A percentile compares a stretch with the other conserved stretches of the same genome.
Conservation (phyloP, 2,888 invertebrate species). For the Chorisops tibialis region DNA sequence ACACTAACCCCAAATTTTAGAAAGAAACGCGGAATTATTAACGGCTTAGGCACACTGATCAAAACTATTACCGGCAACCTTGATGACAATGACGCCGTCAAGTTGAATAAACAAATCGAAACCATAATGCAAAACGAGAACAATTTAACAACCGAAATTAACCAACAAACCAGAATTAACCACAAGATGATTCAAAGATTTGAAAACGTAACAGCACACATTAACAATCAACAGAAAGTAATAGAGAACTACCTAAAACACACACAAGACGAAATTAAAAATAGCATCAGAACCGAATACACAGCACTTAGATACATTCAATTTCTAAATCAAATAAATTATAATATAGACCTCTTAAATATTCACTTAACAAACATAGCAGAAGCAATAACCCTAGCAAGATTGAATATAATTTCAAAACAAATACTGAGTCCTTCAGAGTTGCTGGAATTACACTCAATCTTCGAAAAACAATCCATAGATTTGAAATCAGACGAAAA, state of each 20-base stretch:
- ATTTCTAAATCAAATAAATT: conserved; percentile 11
- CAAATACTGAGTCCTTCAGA: no score
- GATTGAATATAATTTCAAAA: no score
- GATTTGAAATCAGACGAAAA: conserved; percentile 9
- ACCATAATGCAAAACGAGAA: not conserved
- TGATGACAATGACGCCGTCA: conserved; percentile 13
- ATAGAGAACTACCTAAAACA: not conserved
- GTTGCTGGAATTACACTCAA: no score
- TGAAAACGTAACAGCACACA: conserved; percentile 12
- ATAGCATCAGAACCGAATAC: no score
- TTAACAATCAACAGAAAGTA: conserved; percentile 4
- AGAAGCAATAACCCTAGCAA: no score
- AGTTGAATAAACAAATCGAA: conserved; percentile 1
- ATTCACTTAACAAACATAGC: no score
- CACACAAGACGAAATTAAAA: not conserved
- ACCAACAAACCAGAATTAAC: conserved; percentile 7
- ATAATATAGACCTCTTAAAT: conserved; percentile 1
- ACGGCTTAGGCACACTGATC: conserved; percentile 15
- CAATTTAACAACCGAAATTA: not conserved
- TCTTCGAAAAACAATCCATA: no score
- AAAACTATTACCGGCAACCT: conserved; percentile 8
- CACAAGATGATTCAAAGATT: conserved; percentile 15
- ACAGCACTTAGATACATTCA: conserved; percentile 7
- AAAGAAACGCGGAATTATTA: conserved; percentile 9
- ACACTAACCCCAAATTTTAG: not conserved